phyloP scores from a whole-genome alignment of 2,797 vertebrate genomes.

The Schizothorax lantsangensis region DNA sequence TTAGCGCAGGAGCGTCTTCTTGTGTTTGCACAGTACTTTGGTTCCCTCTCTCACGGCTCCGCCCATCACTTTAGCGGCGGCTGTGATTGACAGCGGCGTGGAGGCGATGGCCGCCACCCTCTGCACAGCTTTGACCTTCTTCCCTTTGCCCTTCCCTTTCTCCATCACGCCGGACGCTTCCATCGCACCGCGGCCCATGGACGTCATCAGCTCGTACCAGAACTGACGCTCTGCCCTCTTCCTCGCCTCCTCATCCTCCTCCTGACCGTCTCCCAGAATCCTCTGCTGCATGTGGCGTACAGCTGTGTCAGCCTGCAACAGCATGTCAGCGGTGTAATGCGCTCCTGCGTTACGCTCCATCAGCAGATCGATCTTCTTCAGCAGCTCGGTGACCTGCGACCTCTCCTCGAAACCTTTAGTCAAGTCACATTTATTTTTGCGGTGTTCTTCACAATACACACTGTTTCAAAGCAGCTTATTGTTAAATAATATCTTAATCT shows the following conservation, averaged over 20 bases:
- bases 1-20: slow-evolving; percentile 70
- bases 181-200: slow-evolving; percentile 77
- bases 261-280: slow-evolving; percentile 61
- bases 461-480: neutral
- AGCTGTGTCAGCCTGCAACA: slow-evolving; percentile 67
- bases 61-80: slow-evolving; percentile 73
- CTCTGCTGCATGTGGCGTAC: slow-evolving; percentile 66
- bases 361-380: slow-evolving; percentile 72
- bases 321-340: slow-evolving; percentile 73
- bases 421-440: neutral
- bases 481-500: neutral
- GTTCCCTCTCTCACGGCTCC: slow-evolving; percentile 79
- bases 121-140: slow-evolving; percentile 75
- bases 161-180: slow-evolving; percentile 76
- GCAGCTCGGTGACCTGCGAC: slow-evolving; percentile 70
- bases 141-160: slow-evolving; percentile 76
- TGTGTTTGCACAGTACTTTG: slow-evolving; percentile 78
- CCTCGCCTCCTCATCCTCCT: slow-evolving; percentile 67
- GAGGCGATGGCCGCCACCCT: slow-evolving; percentile 74
- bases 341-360: slow-evolving; percentile 69
- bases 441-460: neutral
- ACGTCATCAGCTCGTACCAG: slow-evolving; percentile 78
- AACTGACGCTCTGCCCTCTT: slow-evolving; percentile 75
- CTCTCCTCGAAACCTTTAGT: slow-evolving; percentile 4
- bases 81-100: slow-evolving; percentile 73